Conservation (phyloP, 2,797 vertebrate genomes). For the Hydrophis major region DNA sequence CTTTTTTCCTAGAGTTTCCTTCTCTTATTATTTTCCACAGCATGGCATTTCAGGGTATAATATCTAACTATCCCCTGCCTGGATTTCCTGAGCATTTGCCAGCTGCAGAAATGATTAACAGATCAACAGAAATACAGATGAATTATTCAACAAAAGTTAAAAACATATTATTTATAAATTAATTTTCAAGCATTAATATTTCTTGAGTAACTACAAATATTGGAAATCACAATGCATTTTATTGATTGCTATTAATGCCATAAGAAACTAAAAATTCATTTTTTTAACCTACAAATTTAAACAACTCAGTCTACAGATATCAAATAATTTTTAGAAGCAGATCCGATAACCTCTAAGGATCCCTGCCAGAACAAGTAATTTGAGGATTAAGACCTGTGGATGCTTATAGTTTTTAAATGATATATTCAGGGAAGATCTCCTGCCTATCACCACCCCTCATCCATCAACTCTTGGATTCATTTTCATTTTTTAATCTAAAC, state of each 20-base stretch:
- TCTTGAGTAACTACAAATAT: background rate
- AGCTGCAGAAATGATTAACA: background rate
- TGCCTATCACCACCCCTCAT: background rate
- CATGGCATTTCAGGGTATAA: background rate
- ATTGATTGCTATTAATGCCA: background rate
- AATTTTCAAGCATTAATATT: background rate
- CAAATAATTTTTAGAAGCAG: background rate
- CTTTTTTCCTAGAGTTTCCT: background rate
- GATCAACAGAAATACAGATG: background rate
- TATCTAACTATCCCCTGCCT: background rate
- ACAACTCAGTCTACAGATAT: background rate
- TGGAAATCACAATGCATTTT: background rate
- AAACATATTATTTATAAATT: background rate
- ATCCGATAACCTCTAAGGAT: background rate
- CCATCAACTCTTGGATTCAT: background rate
- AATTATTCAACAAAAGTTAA: background rate
- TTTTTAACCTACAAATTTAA: background rate
- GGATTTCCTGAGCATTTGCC: background rate
- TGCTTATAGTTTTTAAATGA: background rate
- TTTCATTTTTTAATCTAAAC: slow-evolving; percentile 7
- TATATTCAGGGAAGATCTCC: background rate
- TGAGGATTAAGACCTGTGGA: background rate
- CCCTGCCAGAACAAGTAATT: background rate
- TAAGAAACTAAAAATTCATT: background rate
- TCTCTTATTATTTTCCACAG: background rate